Base-by-base conservation (phyloP, 2,797 vertebrate genomes). In the Glyptemys insculpta region DNA sequence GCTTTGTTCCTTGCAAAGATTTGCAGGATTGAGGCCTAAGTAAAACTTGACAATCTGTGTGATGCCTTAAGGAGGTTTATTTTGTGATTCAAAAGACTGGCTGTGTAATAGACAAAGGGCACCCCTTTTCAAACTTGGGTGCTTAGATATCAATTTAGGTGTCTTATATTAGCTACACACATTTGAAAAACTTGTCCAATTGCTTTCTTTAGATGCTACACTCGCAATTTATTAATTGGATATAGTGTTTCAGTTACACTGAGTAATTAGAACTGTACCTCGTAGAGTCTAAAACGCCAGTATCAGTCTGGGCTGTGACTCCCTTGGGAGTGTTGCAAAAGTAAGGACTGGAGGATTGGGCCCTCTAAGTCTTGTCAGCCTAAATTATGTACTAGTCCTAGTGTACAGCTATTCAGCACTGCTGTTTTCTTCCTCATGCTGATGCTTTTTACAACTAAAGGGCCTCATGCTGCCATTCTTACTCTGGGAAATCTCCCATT, bases 241-340 rank as follows among this genome's bases (percentile, higher is more conserved):
- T 31, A 5, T 49, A 68, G 52, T 2, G 0, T 81, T 68, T 57
- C 90, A 52, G 44, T 88, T 95, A 82, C 23, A 23, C 72, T 41
- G 44, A 88, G 79, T 44, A 86, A 52, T 89, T 85, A 83, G 91
- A 86, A 54, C 81, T 68, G 18, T 27, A 50, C 78, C 92, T 72
- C 5, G 31, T 41, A 2, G 0, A 81, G 85, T 62, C 56, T 85
- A 74, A 83, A n/a, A 50, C 44, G 8, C 54, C 72, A 81, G 52
- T 62, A 37, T 12, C 10, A 53, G 88, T 82, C 50, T 81, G 65
- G 52, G 15, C 62, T 94, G 15, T 1, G 25, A 21, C 0, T 0
- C 79, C 52, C 5, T 81, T 81, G 37, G 31, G 78, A 0, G 1
- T 85, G 93, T 91, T 65, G 83, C 56, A 4, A 62, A 72, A 86